Evolutionary conservation across 2,113 vertebrate species (phyloP).

Genomic region (Reinhardtius hippoglossoides): DNA sequence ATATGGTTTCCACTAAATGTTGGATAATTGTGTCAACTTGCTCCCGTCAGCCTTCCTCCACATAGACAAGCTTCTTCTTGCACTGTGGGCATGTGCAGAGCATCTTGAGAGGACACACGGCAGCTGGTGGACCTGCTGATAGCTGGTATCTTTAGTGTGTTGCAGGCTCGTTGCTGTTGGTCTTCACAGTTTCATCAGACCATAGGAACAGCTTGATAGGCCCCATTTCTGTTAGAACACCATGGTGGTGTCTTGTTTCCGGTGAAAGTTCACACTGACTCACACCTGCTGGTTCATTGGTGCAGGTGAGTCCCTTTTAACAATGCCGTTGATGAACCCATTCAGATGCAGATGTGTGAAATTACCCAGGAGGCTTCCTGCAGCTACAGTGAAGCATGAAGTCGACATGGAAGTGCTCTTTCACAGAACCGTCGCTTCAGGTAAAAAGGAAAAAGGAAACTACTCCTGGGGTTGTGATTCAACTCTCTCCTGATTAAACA

Average conservation of each 20-base stretch:
- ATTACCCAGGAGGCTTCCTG: conserved; percentile 20
- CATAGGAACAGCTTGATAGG: too few relatives aligned
- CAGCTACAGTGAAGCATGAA: conserved; percentile 19
- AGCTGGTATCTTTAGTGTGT: too few relatives aligned
- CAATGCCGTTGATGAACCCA: conserved; percentile 33
- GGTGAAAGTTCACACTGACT: neutral
- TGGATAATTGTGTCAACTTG: too few relatives aligned
- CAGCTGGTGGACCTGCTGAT: neutral
- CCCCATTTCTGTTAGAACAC: too few relatives aligned
- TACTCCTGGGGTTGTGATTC: neutral
- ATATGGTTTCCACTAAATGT: too few relatives aligned
- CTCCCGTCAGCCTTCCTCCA: too few relatives aligned
- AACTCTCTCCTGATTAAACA: conserved; percentile 2
- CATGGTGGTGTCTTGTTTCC: too few relatives aligned
- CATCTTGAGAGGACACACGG: neutral
- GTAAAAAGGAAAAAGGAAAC: neutral
- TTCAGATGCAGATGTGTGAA: conserved; percentile 33
- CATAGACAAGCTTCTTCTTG: neutral
- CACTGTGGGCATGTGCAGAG: neutral
- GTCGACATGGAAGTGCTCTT: conserved; percentile 1
- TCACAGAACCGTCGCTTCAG: conserved; percentile 1
- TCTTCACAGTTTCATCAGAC: neutral
- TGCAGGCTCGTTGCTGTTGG: neutral
- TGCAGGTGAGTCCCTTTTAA: conserved; percentile 22
- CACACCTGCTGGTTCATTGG: conserved; percentile 9